Evolutionary conservation across 1,140 invertebrate genomes (phyloP).

Genomic region (Sycophaga agraensis): DNA sequence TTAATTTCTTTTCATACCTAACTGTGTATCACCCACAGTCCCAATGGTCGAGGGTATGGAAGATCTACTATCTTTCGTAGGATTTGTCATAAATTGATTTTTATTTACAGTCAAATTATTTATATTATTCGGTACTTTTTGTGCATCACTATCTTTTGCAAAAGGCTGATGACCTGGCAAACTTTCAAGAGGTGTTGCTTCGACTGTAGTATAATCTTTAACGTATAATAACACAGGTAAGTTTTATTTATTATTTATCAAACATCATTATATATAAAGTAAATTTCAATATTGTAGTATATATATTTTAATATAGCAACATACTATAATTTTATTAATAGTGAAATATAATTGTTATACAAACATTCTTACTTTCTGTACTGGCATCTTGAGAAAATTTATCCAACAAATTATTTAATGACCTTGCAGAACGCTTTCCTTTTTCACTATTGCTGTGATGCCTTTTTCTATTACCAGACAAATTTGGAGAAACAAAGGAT

Average conservation of each 20-base stretch:
- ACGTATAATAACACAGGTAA: slow-evolving; percentile 18
- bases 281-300: neutral
- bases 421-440: slow-evolving; percentile 41
- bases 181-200: slow-evolving; percentile 49
- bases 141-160: slow-evolving; percentile 3
- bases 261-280: neutral
- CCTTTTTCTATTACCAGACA: slow-evolving; percentile 47
- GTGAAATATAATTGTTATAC: neutral
- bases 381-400: slow-evolving; percentile 34
- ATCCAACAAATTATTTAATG: slow-evolving; percentile 21
- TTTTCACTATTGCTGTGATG: slow-evolving; percentile 44
- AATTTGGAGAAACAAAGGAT: slow-evolving; percentile 41
- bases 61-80: neutral
- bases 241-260: slow-evolving; percentile 14
- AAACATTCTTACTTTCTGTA: slow-evolving; percentile 34
- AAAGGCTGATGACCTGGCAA: slow-evolving; percentile 43
- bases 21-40: neutral
- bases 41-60: too few species aligned
- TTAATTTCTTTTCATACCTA: slow-evolving; percentile 4
- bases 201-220: slow-evolving; percentile 36
- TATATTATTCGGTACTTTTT: slow-evolving; percentile 10
- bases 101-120: neutral
- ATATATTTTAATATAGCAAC: too few species aligned
- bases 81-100: neutral
- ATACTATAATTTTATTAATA: too few species aligned